Conservation (phyloP, 2,797 vertebrate genomes). For the Chaenodraco wilsoni region DNA sequence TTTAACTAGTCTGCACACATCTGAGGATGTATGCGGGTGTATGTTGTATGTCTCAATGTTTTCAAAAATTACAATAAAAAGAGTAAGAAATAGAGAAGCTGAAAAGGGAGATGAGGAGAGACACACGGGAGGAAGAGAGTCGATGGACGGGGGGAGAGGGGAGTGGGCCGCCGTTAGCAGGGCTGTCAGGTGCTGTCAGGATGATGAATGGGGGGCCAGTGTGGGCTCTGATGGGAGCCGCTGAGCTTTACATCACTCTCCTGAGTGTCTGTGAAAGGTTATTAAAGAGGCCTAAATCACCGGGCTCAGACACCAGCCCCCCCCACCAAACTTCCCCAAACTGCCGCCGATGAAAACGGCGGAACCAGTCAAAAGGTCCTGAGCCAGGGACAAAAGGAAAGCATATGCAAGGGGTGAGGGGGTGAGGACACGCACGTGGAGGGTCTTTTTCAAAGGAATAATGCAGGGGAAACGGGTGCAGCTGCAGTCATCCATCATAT, state of each 20-base stretch:
- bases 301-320: slow-evolving; percentile 49
- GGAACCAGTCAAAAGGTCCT: slow-evolving; percentile 12
- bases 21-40: no score
- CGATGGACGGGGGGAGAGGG: slow-evolving; percentile 47
- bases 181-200: slow-evolving; percentile 76
- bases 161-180: slow-evolving; percentile 50
- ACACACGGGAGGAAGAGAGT: slow-evolving; percentile 52
- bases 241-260: slow-evolving; percentile 79
- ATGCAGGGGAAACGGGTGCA: slow-evolving; percentile 69
- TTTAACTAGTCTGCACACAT: no score
- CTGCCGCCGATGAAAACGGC: slow-evolving; percentile 33
- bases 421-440: slow-evolving; percentile 45
- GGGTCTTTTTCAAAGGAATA: slow-evolving; percentile 57
- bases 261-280: slow-evolving; percentile 85
- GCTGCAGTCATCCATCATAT: slow-evolving; percentile 62
- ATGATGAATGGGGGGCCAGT: slow-evolving; percentile 80
- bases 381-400: slow-evolving; percentile 21
- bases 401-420: slow-evolving; percentile 19
- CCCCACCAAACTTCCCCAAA: slow-evolving; percentile 62
- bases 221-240: slow-evolving; percentile 75
- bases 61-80: no score
- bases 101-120: slow-evolving; percentile 45
- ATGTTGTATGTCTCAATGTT: no score
- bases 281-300: slow-evolving; percentile 84
- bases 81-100: slow-evolving; percentile 37